Percentiles rank a stretch among this genome's conserved stretches.
phyloP scores from a whole-genome alignment of 2,888 invertebrate species.

The Apodemia mormo region DNA sequence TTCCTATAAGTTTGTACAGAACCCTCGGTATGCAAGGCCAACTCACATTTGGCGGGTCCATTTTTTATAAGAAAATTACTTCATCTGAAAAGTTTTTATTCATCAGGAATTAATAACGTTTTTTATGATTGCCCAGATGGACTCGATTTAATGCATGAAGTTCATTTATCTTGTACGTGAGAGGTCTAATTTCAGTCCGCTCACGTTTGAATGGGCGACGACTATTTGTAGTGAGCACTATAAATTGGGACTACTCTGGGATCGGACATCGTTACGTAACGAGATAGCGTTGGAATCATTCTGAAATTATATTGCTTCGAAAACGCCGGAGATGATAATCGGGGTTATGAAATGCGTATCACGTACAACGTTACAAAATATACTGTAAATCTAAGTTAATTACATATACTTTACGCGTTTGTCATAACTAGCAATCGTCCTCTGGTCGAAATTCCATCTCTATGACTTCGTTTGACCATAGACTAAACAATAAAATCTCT shows the following conservation, averaged over 20 bases:
- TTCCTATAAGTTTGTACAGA: too few relatives aligned
- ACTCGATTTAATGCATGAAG: conserved; percentile 43
- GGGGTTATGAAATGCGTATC: neutral
- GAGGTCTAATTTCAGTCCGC: conserved; percentile 43
- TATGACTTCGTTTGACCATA: too few relatives aligned
- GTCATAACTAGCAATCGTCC: too few relatives aligned
- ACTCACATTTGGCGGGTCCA: too few relatives aligned
- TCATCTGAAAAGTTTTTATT: neutral
- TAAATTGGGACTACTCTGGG: conserved; percentile 38
- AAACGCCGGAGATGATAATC: neutral
- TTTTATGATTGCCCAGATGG: conserved; percentile 32
- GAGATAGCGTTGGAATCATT: conserved; percentile 33
- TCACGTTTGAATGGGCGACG: conserved; percentile 39
- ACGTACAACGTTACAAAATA: neutral
- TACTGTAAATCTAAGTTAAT: too few relatives aligned
- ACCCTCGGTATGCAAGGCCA: too few relatives aligned
- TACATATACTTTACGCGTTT: too few relatives aligned
- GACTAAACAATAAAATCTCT: too few relatives aligned
- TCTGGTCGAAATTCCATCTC: too few relatives aligned
- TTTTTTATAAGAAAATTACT: too few relatives aligned
- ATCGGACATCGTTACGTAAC: conserved; percentile 33
- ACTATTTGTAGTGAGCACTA: conserved; percentile 39
- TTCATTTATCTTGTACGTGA: conserved; percentile 42
- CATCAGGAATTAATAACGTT: neutral
- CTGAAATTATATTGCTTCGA: conserved; percentile 22